Conservation (phyloP, 2,113 vertebrate species). For the Eupsittula cactorum region DNA sequence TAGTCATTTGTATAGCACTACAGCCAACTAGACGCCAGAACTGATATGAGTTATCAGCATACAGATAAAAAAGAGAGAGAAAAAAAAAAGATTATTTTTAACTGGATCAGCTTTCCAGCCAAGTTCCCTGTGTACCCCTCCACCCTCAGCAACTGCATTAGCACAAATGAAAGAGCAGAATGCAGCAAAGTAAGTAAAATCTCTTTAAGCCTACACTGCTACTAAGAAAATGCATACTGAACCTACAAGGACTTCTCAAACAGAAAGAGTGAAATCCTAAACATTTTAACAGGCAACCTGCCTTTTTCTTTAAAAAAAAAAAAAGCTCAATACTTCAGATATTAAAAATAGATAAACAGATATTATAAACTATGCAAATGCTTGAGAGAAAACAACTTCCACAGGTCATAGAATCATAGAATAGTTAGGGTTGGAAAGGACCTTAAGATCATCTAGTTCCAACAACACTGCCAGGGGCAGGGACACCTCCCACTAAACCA, state of each 20-base stretch:
- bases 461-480: too few species aligned
- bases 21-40: neutral
- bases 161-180: neutral
- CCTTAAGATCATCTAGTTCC: too few species aligned
- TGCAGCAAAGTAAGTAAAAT: neutral
- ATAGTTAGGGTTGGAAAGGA: too few species aligned
- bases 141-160: neutral
- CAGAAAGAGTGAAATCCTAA: neutral
- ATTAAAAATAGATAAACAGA: neutral
- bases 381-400: neutral
- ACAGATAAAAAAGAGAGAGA: neutral
- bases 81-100: neutral
- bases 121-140: neutral
- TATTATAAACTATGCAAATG: neutral
- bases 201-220: neutral
- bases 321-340: neutral
- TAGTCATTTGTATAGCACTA: neutral
- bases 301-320: too few species aligned
- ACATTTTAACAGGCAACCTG: neutral
- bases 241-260: neutral
- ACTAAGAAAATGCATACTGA: neutral
- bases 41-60: neutral
- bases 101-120: neutral
- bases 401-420: neutral
- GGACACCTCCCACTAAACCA: too few species aligned